Base-by-base conservation (phyloP, 2,888 invertebrate species). In the Atherix ibis region DNA sequence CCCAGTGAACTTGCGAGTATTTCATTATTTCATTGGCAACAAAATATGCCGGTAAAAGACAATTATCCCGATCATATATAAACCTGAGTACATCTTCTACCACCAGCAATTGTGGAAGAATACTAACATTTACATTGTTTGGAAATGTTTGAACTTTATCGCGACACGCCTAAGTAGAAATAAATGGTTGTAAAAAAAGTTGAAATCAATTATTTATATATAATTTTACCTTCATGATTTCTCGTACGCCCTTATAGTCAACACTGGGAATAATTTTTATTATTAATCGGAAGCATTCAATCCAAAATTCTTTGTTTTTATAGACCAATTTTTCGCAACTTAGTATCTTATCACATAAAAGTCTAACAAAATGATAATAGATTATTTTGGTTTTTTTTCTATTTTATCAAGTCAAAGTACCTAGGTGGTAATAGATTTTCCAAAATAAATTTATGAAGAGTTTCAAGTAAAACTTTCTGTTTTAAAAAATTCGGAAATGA, bases 21-120 rank as follows among this genome's bases (percentile, higher is more conserved):
- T 94, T 94, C 50, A 87, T 83, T 44, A 95, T 79, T 66, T 95
- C 94, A 54, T 91, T 92, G 0, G 91, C 85, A 43, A 95, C 81
- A 48, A 97, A 84, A 60, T 95, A 95, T 5, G 88, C 88, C 1
- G 95, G 95, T 37, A 95, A 62, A 24, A 95, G 65, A 50, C 91
- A 91, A 15, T 85, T 81, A 58, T 89, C 83, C 24, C 94, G 69
- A 56, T 95, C 87, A 64, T 94, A 85, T 49, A 95, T 89, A 49
- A 83, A 80, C 43, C 80, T 75, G 40, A 92, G 74, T 1, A 92
- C 78, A 52, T 75, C 75, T 46, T 84, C 73, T 18, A 92, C 64
- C 5, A 81, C 80, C 53, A 81, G 75, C 38, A 88, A 63, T 57
- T 88, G 87, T 1, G 83, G 80, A 52, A 84, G 70, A 34, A 81